Percentiles rank a stretch among this genome's conserved stretches.
These are phyloP conservation scores for Noctua fimbriata DNA, from an alignment of 2,888 invertebrate species.

Conservation along the genomic window DNA sequence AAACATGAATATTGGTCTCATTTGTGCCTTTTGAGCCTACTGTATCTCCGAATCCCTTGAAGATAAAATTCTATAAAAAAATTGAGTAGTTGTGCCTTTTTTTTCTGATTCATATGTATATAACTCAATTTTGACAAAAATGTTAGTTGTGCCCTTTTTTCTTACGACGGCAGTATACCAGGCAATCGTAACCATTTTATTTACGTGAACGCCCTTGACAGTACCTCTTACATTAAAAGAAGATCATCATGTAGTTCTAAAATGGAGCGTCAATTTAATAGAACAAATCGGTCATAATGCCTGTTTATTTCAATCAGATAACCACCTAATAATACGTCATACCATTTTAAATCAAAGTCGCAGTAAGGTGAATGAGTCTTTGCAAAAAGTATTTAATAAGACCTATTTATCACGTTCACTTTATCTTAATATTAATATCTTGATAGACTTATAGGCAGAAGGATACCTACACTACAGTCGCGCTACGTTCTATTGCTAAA, in stretches of 20 bases:
- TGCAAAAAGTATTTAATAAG: constrained; percentile 43
- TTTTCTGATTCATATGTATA: too few species aligned
- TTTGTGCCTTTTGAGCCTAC: too few species aligned
- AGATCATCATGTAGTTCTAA: constrained; percentile 8
- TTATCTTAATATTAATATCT: constrained; percentile 43
- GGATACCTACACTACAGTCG: constrained; percentile 10
- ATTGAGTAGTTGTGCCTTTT: too few species aligned
- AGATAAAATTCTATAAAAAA: too few species aligned
- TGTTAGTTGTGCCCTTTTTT: too few species aligned
- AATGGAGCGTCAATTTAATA: constrained; percentile 14
- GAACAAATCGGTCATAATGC: constrained; percentile 16
- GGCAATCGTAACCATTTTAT: background rate
- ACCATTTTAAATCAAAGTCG: constrained; percentile 44
- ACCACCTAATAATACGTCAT: constrained; percentile 53
- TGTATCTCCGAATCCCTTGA: too few species aligned
- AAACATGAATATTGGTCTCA: too few species aligned
- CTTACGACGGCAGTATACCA: too few species aligned
- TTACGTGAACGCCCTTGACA: background rate
- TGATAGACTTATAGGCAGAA: constrained; percentile 32
- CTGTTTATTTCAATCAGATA: constrained; percentile 30
- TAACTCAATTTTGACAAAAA: too few species aligned
- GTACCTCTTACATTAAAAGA: background rate
- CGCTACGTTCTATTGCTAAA: constrained; percentile 47
- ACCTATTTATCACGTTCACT: constrained; percentile 35
- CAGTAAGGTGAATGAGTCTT: constrained; percentile 40